Evolutionary conservation across 2,888 invertebrate species (phyloP).

Genomic region (Pyrrhia umbra): DNA sequence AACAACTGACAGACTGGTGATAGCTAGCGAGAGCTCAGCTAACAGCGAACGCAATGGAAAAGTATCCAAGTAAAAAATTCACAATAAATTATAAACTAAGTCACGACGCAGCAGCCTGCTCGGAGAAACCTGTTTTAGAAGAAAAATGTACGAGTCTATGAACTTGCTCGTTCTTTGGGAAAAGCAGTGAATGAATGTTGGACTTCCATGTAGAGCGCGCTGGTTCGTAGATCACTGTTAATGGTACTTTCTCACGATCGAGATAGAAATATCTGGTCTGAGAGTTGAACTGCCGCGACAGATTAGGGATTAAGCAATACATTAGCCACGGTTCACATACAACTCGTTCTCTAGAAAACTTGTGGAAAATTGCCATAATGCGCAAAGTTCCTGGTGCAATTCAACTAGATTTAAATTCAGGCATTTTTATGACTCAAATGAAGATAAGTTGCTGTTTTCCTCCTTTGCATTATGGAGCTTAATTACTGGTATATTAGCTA

Average conservation of each 20-base stretch:
- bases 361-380: constrained; percentile 16
- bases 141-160: constrained; percentile 49
- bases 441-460: constrained; percentile 30
- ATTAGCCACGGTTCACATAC: constrained; percentile 22
- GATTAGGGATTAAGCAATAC: constrained; percentile 30
- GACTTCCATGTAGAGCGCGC: constrained; percentile 34
- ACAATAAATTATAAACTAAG: constrained; percentile 37
- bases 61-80: constrained; percentile 41
- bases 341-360: constrained; percentile 26
- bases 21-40: constrained; percentile 3
- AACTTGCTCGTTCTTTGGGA: constrained; percentile 53
- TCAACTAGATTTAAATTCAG: constrained; percentile 12
- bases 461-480: constrained; percentile 27
- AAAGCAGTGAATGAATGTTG: constrained; percentile 54
- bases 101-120: constrained; percentile 36
- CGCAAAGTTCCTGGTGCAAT: neutral
- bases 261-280: constrained; percentile 42
- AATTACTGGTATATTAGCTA: constrained; percentile 39
- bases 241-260: constrained; percentile 58
- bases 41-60: constrained; percentile 21
- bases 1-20: constrained; percentile 15
- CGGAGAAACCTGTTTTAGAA: constrained; percentile 49
- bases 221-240: constrained; percentile 44
- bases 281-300: constrained; percentile 26
- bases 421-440: constrained; percentile 16